Conservation (phyloP, 2,113 vertebrate genomes). For the Aphelocoma coerulescens region DNA sequence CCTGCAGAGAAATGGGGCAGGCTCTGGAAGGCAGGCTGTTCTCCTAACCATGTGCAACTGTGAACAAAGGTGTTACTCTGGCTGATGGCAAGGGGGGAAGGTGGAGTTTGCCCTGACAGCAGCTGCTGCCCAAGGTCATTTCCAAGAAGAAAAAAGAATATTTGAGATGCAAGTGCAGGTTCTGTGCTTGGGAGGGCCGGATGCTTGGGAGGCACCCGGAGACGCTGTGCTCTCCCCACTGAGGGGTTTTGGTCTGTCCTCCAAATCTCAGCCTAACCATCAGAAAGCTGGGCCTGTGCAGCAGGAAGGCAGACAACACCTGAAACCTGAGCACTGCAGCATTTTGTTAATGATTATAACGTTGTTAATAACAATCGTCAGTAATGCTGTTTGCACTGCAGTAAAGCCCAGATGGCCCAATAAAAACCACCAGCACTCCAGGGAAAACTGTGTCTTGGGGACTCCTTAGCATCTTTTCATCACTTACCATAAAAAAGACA, state of each 20-base stretch:
- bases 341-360: slow-evolving; percentile 41
- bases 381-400: slow-evolving; percentile 32
- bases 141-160: background rate
- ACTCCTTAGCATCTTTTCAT: background rate
- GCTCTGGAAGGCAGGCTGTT: background rate
- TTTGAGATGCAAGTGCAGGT: background rate
- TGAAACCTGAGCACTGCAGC: background rate
- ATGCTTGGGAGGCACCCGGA: background rate
- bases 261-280: background rate
- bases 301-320: background rate
- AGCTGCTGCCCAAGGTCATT: background rate
- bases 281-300: background rate
- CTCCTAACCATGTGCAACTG: accelerated
- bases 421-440: background rate
- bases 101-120: background rate
- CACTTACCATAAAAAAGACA: background rate
- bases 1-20: background rate
- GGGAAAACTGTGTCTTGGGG: background rate
- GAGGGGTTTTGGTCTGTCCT: background rate
- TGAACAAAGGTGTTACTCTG: background rate
- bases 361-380: background rate
- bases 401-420: slow-evolving; percentile 50
- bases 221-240: accelerated
- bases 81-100: background rate
- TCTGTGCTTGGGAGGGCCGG: background rate